Conservation (phyloP, 2,113 vertebrate species). For the Paratilapia polleni region DNA sequence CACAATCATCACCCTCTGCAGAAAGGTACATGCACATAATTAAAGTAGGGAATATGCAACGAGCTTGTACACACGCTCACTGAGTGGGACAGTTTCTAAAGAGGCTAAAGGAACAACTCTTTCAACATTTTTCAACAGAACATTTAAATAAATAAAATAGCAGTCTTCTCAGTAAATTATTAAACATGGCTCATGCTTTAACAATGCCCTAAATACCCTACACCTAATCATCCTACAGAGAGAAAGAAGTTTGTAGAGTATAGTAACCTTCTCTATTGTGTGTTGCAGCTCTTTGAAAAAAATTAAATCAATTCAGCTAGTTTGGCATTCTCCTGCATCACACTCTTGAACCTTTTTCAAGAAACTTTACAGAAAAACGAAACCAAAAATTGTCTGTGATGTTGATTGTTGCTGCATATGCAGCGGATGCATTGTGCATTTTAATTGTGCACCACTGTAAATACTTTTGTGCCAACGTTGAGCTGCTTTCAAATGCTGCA, state of each 20-base stretch:
- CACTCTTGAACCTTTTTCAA: conserved; percentile 2
- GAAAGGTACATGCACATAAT: not conserved
- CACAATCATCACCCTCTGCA: not conserved
- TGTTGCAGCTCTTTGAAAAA: conserved; percentile 24
- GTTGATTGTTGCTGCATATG: conserved; percentile 39
- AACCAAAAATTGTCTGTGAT: conserved; percentile 32
- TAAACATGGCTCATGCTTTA: conserved; percentile 19
- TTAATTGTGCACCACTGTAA: conserved; percentile 46
- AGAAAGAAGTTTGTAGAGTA: not conserved
- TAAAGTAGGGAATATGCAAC: not conserved
- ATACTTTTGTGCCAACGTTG: conserved; percentile 21
- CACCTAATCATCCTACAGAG: not conserved
- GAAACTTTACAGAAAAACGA: conserved; percentile 29
- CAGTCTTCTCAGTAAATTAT: conserved; percentile 26
- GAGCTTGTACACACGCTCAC: not conserved
- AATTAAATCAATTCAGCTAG: conserved; percentile 33
- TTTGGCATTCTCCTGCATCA: conserved; percentile 32
- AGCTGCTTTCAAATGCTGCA: conserved; percentile 50
- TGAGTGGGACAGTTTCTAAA: not conserved
- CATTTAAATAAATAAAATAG: conserved; percentile 19
- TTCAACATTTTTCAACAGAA: conserved; percentile 8
- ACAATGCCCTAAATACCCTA: conserved; percentile 6
- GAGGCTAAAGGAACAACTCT: conserved; percentile 8
- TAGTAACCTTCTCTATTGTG: not conserved
- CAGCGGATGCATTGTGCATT: conserved; percentile 19